phyloP scores from a whole-genome alignment of 1,140 invertebrate genomes.

The Heliconius melpomene region DNA sequence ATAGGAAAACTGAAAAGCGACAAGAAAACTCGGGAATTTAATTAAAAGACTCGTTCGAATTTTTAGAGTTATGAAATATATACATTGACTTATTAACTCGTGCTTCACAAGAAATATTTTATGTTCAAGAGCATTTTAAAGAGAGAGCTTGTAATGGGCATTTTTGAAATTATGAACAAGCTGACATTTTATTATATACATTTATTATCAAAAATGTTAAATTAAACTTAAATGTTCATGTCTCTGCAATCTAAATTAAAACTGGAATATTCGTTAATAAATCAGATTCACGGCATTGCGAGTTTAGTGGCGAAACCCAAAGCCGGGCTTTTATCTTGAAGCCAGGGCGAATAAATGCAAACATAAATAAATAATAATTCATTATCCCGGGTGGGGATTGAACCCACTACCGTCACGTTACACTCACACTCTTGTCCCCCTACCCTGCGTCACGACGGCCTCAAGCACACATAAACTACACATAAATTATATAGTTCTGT shows the following conservation, averaged over 20 bases:
- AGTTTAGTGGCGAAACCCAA: too few species aligned
- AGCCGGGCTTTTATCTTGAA: too few species aligned
- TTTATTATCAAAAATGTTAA: too few species aligned
- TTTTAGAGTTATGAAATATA: constrained; percentile 22
- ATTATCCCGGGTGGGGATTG: too few species aligned
- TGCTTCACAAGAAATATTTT: constrained; percentile 10
- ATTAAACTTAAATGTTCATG: too few species aligned
- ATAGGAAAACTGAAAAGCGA: constrained; percentile 59
- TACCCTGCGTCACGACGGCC: too few species aligned
- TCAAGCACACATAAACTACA: too few species aligned
- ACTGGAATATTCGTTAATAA: neutral
- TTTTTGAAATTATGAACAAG: neutral
- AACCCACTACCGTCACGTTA: too few species aligned
- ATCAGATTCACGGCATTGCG: neutral
- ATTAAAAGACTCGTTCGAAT: constrained; percentile 50
- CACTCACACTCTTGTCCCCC: neutral
- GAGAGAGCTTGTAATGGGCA: neutral
- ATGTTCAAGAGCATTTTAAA: neutral
- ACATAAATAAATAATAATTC: too few species aligned
- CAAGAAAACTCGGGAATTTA: constrained; percentile 60
- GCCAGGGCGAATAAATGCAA: too few species aligned
- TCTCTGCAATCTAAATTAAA: too few species aligned
- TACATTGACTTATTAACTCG: constrained; percentile 18
- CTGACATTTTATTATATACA: neutral
- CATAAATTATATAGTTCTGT: constrained; percentile 2